Base-by-base conservation (phyloP, 2,113 vertebrate genomes). In the Syngnathoides biaculeatus region DNA sequence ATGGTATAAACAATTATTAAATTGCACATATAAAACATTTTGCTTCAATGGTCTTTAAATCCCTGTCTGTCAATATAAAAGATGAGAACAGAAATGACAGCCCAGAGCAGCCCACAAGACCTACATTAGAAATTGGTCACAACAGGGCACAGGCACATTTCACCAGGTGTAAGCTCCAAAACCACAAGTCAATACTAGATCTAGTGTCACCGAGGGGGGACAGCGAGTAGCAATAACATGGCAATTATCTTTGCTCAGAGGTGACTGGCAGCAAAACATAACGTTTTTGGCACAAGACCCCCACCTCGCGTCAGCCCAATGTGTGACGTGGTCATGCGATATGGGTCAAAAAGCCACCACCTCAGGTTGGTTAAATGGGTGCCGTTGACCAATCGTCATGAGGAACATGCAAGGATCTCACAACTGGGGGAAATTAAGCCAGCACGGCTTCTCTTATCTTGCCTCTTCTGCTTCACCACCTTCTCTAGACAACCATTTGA, bases 371-470 rank as follows among this genome's bases (percentile, higher is more conserved):
- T 67, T 68, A 60, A 72, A 76, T 65, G 73, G 72, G 73, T 74
- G 72, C 71, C 86, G 88, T 20, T 42, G 38, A 86, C 84, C 82
- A 81, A 24, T 79, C 74, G 75, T 84, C 67, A 79, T 64, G 62
- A 87, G 87, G 74, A 63, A 75, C 82, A 70, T 65, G 66, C 68
- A 57, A 73, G 73, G 74, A 81, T 79, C 82, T 78, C 74, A 68
- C 74, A 68, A 73, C 71, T 79, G 66, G 79, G 70, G 84, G 79
- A 90, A 90, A 90, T 91, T 87, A 87, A 89, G 86, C 74, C 89
- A 91, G 90, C 89, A 89, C 86, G 90, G 72, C 71, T 74, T 74
- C 82, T 62, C 86, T 87, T 91, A 90, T 93, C 90, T 90, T 55
- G 50, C 71, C 74, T 75, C 77, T 80, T 87, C 85, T 62, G 80